Evolutionary conservation across 2,113 vertebrate genomes (phyloP), one percentile per base, ranked within the genome.

Genomic region (Dolichotis patagonum): DNA sequence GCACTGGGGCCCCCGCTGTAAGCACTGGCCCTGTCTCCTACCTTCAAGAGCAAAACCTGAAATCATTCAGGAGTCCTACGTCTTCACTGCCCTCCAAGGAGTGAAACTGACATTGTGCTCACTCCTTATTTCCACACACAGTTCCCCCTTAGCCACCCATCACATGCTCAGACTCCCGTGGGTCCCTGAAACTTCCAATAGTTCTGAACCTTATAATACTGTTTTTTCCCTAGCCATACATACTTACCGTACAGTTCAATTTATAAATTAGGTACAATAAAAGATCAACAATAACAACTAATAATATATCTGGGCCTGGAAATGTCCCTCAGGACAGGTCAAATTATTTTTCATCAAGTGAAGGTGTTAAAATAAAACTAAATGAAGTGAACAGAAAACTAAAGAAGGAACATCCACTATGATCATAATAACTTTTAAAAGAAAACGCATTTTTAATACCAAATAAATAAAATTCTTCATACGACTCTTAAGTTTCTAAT

Each of bases 261-360:
- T 26, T 38, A 30, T 22, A 81, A 56, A 71, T 43, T 38, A 67
- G 46, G n/a, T 69, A 77, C n/a, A 43, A 60, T 17, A 49, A 77
- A 71, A 54, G 26, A 71, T 17, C 16, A 56, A 52, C 5, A 43
- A 20, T 65, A 20, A 75, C 56, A 35, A 24, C 60, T 87, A 81
- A 41, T 43, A 22, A 62, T 54, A 32, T n/a, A 62, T 65, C 26
- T 49, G 32, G 26, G 20, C 32, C 49, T 75, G 86, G n/a, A 83
- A 75, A 46, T 19, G 3, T 82, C 35, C 58, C 58, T 87, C 46
- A 89, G 1, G 30, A 78, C 6, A 16, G 38, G 52, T 24, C 58
- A 80, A 32, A 43, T 78, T 73, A 90, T 88, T 69, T 96, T 95
- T 95, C 73, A 20, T 73, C 77, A 65, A 85, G 35, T 14, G 28